phyloP scores from a whole-genome alignment of 2,113 vertebrate species.

The Argyrosomus japonicus region DNA sequence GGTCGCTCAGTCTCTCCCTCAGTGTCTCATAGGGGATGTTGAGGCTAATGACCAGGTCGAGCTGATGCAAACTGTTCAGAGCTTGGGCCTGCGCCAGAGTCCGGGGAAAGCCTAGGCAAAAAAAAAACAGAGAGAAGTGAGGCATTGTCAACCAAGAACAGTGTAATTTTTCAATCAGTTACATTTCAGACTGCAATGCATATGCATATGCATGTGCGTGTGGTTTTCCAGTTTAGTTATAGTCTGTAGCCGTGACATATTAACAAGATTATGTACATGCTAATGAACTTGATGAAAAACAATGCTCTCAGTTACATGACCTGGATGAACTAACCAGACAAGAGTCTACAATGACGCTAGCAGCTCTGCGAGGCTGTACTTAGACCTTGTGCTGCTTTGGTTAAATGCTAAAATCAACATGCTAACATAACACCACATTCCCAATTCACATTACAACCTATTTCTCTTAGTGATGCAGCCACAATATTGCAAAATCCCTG shows the following conservation, averaged over 20 bases:
- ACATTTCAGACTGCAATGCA: not conserved
- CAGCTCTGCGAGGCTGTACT: not conserved
- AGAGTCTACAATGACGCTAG: not conserved
- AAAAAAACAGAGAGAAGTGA: constrained; percentile 6
- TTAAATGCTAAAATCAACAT: not conserved
- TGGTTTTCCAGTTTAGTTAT: constrained; percentile 9
- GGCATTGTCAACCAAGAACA: not conserved
- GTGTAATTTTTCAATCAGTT: not conserved
- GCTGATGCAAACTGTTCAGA: constrained; percentile 87
- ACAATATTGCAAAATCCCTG: too few species aligned
- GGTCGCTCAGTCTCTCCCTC: constrained; percentile 91
- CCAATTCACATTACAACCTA: too few species aligned
- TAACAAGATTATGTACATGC: constrained; percentile 8
- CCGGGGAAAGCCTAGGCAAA: constrained; percentile 89
- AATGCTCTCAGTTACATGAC: constrained; percentile 12
- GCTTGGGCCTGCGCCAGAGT: constrained; percentile 90
- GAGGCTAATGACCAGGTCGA: constrained; percentile 93
- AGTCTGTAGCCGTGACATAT: not conserved
- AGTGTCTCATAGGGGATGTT: constrained; percentile 95
- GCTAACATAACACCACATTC: not conserved
- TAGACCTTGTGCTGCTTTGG: not conserved
- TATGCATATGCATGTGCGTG: not conserved
- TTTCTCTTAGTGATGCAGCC: too few species aligned
- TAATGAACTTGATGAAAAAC: not conserved
- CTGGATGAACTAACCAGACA: constrained; percentile 11